Evolutionary conservation across 2,113 vertebrate genomes (phyloP), one percentile per base, ranked within the genome.

Genomic region (Engystomops pustulosus): DNA sequence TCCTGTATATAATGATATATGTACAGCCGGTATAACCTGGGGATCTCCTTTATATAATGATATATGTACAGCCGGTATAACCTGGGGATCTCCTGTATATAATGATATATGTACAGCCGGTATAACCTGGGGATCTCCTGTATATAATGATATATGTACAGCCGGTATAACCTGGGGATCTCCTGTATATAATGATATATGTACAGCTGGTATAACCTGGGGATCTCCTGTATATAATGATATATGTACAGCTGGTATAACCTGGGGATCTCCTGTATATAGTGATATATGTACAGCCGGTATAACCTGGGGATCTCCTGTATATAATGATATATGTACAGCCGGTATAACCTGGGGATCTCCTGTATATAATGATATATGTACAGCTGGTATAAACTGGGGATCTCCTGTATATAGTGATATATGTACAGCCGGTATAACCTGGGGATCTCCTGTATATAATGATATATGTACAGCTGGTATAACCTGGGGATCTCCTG

Each of bases 161-260:
- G 8, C 55, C 27, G 55, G 55, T 60, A 60, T 60, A 60, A 60
- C 8, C 10, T 60, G 10, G 1, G 10, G 2, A 60, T 60, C 11
- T 60, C 23, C 23, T 60, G 53, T 58, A 58, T 58, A 58, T 58
- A 58, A 4, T 25, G 7, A 18, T 15, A 15, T 17, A 2, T 49
- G 15, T 15, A 49, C 15, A 49, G 38, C 4, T 8, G 38, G 38
- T 41, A 41, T 41, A 41, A 41, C 10, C 6, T 60, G 3, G 1
- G 3, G 1, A 60, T 60, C 9, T 27, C 3, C 58, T 60, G 58
- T 60, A 60, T 27, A 27, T 27, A 27, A 8, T 55, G 38, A 23
- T 55, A 55, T 55, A 55, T 55, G 53, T 23, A 55, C 53, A 23
- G n/a, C 58, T 60, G 23, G 58, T 60, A 60, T 60, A 60, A 60